Evolutionary conservation across 2,888 invertebrate species (phyloP), one percentile per base, ranked within the genome.

Genomic region (Cancer borealis): DNA sequence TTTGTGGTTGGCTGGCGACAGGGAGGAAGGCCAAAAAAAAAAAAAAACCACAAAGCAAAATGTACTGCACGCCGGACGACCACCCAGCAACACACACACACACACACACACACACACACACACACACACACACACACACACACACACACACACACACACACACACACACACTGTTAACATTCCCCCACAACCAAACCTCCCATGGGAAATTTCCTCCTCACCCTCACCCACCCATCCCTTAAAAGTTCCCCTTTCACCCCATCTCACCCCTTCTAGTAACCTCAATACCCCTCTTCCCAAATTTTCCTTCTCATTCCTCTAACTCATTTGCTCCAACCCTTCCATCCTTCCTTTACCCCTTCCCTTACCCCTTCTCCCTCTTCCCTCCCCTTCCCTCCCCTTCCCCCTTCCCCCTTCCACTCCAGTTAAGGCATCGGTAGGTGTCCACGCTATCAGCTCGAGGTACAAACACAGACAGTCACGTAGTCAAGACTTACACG

Each of bases 31-130:
- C n/a, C 2, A 73, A 26, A 73, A 26, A 26, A 26, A 26, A 26
- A 26, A 26, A 26, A 26, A 26, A 26, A 4, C 66, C 17, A 1
- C 4, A 66, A 66, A 30, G 79, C 79, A 79, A 79, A 79, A 79
- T 30, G 79, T 79, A 79, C 79, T 79, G 30, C 79, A 79, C 26
- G 30, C 30, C 79, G 30, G 6, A 79, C 26, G 79, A 79, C 79
- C 79, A 26, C 30, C 79, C 79, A 30, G 30, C 79, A 26, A 79
- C 79, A 26, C 79, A 30, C 30, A 79, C 79, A 79, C 79, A 79
- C 79, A 79, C 79, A 79, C 79, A 79, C 79, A 79, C 30, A 79
- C 66, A 66, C 66, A 66, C 66, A 66, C 66, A 66, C 66, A 66
- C 66, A 66, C 66, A 66, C 66, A 66, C 66, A 66, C 66, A 66